Conservation (phyloP, 2,888 invertebrate genomes). For the Cacoxenus indagator region DNA sequence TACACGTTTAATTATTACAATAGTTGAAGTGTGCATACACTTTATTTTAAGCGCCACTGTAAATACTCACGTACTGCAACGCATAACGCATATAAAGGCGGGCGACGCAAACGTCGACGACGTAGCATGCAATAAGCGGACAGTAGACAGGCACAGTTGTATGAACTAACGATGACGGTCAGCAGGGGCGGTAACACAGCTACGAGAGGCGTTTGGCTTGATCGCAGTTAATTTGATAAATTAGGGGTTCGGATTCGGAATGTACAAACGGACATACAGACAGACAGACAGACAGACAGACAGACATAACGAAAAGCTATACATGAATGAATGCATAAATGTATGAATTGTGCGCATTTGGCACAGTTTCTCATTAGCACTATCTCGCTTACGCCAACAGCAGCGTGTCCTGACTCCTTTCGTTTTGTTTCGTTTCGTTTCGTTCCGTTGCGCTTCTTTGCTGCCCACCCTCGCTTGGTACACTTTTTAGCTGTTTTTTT, state of each 20-base stretch:
- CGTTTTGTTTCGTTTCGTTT: neutral
- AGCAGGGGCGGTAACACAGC: neutral
- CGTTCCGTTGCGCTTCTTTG: neutral
- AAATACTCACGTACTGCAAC: neutral
- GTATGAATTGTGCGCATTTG: constrained; percentile 35
- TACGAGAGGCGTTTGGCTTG: constrained; percentile 33
- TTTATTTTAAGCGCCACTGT: neutral
- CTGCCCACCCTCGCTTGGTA: no score
- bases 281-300: neutral
- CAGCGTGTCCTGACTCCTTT: neutral
- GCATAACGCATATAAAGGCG: neutral
- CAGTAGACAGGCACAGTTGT: no score
- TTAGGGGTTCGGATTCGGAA: constrained; percentile 43
- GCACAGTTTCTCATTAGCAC: no score
- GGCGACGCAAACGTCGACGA: neutral
- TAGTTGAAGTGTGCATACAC: neutral
- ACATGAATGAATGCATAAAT: constrained; percentile 18
- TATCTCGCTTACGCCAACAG: no score
- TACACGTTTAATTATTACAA: no score
- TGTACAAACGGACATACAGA: neutral
- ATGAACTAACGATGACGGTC: neutral
- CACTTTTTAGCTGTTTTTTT: neutral
- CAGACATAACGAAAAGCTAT: neutral
- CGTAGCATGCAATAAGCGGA: no score
- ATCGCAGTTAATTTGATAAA: constrained; percentile 64